Evolutionary conservation across 2,797 vertebrate genomes (phyloP).

Genomic region (Danionella dracula): DNA sequence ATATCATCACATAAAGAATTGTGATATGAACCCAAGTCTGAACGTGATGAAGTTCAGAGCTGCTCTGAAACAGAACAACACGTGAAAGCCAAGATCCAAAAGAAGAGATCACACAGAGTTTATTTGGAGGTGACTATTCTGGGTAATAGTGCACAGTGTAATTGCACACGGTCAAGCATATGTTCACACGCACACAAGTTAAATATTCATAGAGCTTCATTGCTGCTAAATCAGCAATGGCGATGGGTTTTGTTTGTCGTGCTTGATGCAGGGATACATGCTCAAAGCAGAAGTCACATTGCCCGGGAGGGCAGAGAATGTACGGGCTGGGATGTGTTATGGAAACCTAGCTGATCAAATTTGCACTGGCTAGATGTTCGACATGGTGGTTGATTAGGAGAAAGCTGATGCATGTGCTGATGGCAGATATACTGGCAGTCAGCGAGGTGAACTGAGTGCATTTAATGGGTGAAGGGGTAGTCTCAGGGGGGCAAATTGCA

Average conservation of each 20-base stretch:
- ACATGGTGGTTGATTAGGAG: slow-evolving; percentile 10
- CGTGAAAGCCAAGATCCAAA: not conserved
- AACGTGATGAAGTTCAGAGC: not conserved
- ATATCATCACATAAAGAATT: not conserved
- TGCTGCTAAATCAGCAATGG: not conserved
- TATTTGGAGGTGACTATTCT: not conserved
- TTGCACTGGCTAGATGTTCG: slow-evolving; percentile 7
- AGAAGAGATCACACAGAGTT: not conserved
- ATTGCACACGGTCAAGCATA: not conserved
- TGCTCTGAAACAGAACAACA: not conserved
- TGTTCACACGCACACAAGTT: not conserved
- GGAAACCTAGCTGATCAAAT: slow-evolving; percentile 23
- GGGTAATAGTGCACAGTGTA: not conserved
- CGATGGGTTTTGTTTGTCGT: not conserved
- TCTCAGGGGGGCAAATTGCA: not conserved
- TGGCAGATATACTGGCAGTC: slow-evolving; percentile 18
- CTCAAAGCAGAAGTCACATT: not conserved
- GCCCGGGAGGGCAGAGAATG: slow-evolving; percentile 4
- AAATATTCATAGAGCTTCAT: not conserved
- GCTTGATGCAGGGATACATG: not conserved
- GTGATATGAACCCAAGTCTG: not conserved
- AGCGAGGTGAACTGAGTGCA: slow-evolving; percentile 9
- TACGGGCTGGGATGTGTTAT: slow-evolving; percentile 15
- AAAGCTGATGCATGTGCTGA: slow-evolving; percentile 1
- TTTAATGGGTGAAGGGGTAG: not conserved